phyloP scores from a whole-genome alignment of 2,888 invertebrate species.

The Pollenia amentaria region DNA sequence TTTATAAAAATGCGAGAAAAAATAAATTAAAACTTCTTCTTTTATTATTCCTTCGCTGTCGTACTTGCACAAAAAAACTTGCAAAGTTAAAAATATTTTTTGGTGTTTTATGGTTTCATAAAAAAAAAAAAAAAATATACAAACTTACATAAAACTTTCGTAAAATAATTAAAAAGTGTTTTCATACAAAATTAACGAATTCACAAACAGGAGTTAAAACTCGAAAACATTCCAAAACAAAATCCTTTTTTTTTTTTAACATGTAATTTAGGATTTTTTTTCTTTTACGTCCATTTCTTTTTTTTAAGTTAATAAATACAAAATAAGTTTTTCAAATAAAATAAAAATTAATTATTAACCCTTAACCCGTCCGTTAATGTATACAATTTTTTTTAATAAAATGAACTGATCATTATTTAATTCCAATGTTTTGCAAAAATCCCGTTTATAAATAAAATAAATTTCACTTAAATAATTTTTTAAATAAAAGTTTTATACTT shows the following conservation, averaged over 20 bases:
- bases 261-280: slow-evolving; percentile 49
- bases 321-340: slow-evolving; percentile 42
- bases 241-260: slow-evolving; percentile 25
- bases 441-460: slow-evolving; percentile 1
- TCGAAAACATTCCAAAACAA: slow-evolving; percentile 62
- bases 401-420: slow-evolving; percentile 25
- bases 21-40: no score
- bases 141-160: no score
- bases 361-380: slow-evolving; percentile 73
- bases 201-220: neutral
- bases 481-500: neutral
- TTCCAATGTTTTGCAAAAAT: slow-evolving; percentile 7
- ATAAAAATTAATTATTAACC: slow-evolving; percentile 46
- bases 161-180: no score
- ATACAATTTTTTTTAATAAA: slow-evolving; percentile 43
- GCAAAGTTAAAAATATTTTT: no score
- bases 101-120: neutral
- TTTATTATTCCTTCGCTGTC: no score
- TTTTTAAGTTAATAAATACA: slow-evolving; percentile 64
- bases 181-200: no score
- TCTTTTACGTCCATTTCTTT: slow-evolving; percentile 69
- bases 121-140: slow-evolving; percentile 20
- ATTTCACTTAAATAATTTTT: neutral
- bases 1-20: no score
- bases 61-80: no score